Evolutionary conservation across 92 coral and sea anemone genomes (phyloP).

Genomic region (Epizoanthus fatuus): DNA sequence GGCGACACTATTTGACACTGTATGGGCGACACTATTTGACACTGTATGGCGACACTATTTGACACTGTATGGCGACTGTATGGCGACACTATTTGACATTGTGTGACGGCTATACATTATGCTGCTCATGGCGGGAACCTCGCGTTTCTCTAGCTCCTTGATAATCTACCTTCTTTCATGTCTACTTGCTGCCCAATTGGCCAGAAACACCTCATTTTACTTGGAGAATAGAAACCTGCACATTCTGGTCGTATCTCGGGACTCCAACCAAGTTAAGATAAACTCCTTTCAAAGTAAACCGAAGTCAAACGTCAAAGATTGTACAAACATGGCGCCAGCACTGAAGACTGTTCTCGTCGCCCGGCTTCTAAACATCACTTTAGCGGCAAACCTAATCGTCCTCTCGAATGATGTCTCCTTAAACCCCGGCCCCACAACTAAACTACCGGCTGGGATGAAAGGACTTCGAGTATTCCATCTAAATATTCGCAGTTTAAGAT

Average conservation of each 20-base stretch:
- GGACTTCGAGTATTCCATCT: conserved; percentile 35
- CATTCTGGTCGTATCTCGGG: conserved; percentile 1
- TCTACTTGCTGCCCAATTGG: no score
- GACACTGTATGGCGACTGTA: no score
- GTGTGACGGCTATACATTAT: no score
- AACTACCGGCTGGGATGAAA: neutral
- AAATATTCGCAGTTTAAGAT: conserved; percentile 28
- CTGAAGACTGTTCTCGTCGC: neutral
- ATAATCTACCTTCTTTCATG: no score
- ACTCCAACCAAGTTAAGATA: neutral
- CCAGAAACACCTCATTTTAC: neutral
- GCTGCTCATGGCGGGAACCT: no score
- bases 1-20: no score
- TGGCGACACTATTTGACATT: no score
- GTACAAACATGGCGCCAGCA: neutral
- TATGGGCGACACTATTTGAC: no score
- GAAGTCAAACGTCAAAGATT: neutral
- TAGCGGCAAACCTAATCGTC: conserved; percentile 20
- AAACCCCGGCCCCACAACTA: conserved; percentile 8
- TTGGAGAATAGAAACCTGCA: neutral
- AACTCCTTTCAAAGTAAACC: neutral
- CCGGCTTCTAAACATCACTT: conserved; percentile 10
- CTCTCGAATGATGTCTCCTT: conserved; percentile 24
- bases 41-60: no score
- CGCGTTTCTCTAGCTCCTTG: no score